Evolutionary conservation across 2,888 invertebrate species (phyloP).

Genomic region (Tachina grossa): DNA sequence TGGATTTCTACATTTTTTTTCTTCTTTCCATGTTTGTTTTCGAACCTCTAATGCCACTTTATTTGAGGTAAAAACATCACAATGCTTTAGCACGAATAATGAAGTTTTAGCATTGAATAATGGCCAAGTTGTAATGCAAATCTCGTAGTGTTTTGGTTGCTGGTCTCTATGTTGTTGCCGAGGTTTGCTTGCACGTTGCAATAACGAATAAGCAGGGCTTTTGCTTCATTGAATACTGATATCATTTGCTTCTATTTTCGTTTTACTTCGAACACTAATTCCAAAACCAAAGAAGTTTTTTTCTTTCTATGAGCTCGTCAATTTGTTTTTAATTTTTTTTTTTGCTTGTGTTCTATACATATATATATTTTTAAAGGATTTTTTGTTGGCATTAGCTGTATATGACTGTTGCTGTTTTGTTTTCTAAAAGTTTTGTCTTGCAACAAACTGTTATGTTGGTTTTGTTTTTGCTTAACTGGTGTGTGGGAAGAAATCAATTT

Average conservation of each 20-base stretch:
- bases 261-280: slow-evolving; percentile 14
- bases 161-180: background rate
- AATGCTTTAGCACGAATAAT: slow-evolving; percentile 36
- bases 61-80: slow-evolving; percentile 62
- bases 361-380: background rate
- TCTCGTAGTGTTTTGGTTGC: slow-evolving; percentile 45
- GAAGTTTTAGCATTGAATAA: slow-evolving; percentile 52
- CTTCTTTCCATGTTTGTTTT: slow-evolving; percentile 17
- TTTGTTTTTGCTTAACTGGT: background rate
- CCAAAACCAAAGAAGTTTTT: slow-evolving; percentile 39
- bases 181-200: slow-evolving; percentile 5
- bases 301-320: background rate
- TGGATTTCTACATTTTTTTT: slow-evolving; percentile 14
- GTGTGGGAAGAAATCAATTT: slow-evolving; percentile 27
- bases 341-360: slow-evolving; percentile 9
- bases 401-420: slow-evolving; percentile 2
- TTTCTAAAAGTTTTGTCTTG: slow-evolving; percentile 5
- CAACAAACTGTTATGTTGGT: slow-evolving; percentile 4
- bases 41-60: slow-evolving; percentile 60
- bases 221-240: slow-evolving; percentile 62
- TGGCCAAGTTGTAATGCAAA: slow-evolving; percentile 64
- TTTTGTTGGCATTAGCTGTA: slow-evolving; percentile 16
- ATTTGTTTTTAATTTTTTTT: slow-evolving; percentile 1
- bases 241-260: slow-evolving; percentile 25
- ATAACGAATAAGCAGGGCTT: slow-evolving; percentile 19